phyloP scores from a whole-genome alignment of 2,888 invertebrate species.

The Aleiodes leptofemur region DNA sequence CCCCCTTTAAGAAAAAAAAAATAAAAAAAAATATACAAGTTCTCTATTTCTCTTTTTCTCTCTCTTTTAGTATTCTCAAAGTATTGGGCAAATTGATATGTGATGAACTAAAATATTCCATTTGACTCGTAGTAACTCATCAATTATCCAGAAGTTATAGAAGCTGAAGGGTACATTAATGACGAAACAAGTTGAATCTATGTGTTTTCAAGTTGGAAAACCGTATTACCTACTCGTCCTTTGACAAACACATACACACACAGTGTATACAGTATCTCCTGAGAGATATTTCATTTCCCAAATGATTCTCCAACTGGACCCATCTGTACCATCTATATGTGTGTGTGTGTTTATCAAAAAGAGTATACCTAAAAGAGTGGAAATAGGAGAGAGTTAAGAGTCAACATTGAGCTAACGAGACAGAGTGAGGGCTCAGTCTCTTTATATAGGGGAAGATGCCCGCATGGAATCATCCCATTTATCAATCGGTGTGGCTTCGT shows the following conservation, averaged over 20 bases:
- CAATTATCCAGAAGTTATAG: constrained; percentile 5
- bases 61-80: too few relatives aligned
- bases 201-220: neutral
- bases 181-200: neutral
- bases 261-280: neutral
- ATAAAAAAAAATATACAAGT: neutral
- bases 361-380: constrained; percentile 2
- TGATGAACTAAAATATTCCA: constrained; percentile 11
- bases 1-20: too few relatives aligned
- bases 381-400: constrained; percentile 35
- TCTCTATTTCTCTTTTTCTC: too few relatives aligned
- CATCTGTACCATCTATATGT: neutral
- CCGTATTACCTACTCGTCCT: constrained; percentile 5
- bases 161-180: constrained; percentile 9
- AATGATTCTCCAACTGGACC: neutral
- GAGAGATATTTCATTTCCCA: constrained; percentile 12
- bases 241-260: neutral
- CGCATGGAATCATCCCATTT: constrained; percentile 62
- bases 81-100: neutral
- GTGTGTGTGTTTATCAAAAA: neutral
- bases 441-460: constrained; percentile 42
- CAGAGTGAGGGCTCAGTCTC: constrained; percentile 36
- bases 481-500: constrained; percentile 59
- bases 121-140: neutral
- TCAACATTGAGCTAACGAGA: constrained; percentile 45